Conservation (phyloP, 92 coral and sea anemone genomes). For the Porites evermanni region DNA sequence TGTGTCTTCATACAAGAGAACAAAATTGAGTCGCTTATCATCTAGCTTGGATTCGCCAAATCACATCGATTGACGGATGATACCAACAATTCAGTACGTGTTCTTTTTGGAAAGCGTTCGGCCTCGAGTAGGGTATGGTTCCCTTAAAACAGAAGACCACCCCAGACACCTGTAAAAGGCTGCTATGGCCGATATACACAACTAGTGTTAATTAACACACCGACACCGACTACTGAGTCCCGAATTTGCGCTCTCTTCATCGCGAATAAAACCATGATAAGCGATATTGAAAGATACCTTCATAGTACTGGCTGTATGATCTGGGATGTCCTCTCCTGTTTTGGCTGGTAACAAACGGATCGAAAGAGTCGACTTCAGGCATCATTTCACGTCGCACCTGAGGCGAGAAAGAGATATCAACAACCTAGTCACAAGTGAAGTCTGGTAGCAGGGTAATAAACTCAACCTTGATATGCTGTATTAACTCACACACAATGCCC, state of each 20-base stretch:
- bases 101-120: background rate
- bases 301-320: slow-evolving; percentile 49
- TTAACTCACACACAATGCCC: background rate
- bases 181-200: background rate
- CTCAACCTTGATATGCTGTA: background rate
- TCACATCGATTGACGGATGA: background rate
- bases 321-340: slow-evolving; percentile 18
- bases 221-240: background rate
- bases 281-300: slow-evolving; percentile 19
- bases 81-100: background rate
- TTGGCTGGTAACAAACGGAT: slow-evolving; percentile 26
- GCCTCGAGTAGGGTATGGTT: background rate
- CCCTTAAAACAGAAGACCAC: background rate
- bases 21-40: background rate
- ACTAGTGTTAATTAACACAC: no score
- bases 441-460: background rate
- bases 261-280: background rate
- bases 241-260: background rate
- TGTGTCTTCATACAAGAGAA: background rate
- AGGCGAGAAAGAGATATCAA: slow-evolving; percentile 15
- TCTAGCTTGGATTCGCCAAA: background rate
- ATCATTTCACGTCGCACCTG: slow-evolving; percentile 47
- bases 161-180: background rate
- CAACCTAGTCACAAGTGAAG: background rate
- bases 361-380: slow-evolving; percentile 35